A percentile compares a stretch with the other conserved stretches of the same genome.
phyloP scores from a whole-genome alignment of 2,797 vertebrate species.

The Malurus leucopterus region DNA sequence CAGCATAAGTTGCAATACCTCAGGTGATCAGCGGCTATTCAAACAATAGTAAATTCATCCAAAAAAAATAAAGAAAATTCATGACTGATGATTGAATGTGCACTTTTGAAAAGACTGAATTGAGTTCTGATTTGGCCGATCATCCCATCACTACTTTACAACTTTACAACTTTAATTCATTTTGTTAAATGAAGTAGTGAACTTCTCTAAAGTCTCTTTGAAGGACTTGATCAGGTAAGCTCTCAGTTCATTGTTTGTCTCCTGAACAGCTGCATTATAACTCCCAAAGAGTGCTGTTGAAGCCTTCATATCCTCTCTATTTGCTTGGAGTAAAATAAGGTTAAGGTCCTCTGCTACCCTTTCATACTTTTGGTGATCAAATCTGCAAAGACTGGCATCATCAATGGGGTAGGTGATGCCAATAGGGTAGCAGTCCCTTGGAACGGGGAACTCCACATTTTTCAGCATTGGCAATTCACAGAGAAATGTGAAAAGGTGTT shows the following conservation, averaged over 20 bases:
- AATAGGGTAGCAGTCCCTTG: slow-evolving; percentile 87
- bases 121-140: not conserved
- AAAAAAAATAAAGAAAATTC: not conserved
- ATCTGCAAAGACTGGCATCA: slow-evolving; percentile 75
- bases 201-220: slow-evolving; percentile 81
- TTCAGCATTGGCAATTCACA: slow-evolving; percentile 76
- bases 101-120: not conserved
- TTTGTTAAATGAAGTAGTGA: slow-evolving; percentile 70
- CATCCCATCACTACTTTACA: not conserved
- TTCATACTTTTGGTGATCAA: slow-evolving; percentile 81
- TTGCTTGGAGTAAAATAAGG: slow-evolving; percentile 77
- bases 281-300: slow-evolving; percentile 85
- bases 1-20: not conserved
- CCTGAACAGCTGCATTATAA: slow-evolving; percentile 88
- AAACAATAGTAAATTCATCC: not conserved
- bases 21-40: not conserved
- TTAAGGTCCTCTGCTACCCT: slow-evolving; percentile 74
- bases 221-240: slow-evolving; percentile 85
- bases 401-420: slow-evolving; percentile 84
- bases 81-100: not conserved
- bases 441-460: slow-evolving; percentile 87
- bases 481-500: slow-evolving; percentile 77
- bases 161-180: slow-evolving; percentile 36
- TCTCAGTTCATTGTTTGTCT: slow-evolving; percentile 89
- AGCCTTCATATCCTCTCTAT: slow-evolving; percentile 77